These are phyloP conservation scores for Scaptomyza pallida DNA, from an alignment of 1,140 invertebrate genomes.

Conservation along the genomic window DNA sequence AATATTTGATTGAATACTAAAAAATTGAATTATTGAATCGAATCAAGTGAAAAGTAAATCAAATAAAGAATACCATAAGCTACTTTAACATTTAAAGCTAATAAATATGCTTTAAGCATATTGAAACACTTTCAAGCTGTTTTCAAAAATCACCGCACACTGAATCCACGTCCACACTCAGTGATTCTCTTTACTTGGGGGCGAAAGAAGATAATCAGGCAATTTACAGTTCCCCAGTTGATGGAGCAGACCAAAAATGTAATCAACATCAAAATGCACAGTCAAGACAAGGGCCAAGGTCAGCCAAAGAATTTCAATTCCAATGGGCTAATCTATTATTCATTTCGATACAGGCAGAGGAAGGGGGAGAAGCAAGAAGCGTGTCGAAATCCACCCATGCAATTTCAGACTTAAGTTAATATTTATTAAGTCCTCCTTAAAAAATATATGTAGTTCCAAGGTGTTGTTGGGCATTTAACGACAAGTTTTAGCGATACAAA, in stretches of 20 bases:
- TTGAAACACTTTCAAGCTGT: constrained; percentile 2
- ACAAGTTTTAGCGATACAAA: constrained; percentile 58
- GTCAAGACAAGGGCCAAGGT: constrained; percentile 64
- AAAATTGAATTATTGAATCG: too few species aligned
- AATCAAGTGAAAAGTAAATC: not conserved
- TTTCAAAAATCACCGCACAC: constrained; percentile 10
- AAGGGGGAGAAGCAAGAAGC: not conserved
- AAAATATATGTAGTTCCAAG: constrained; percentile 3
- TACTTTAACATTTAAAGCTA: not conserved
- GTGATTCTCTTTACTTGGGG: not conserved
- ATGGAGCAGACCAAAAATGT: constrained; percentile 31
- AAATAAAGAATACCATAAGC: not conserved
- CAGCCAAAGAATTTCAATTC: constrained; percentile 64
- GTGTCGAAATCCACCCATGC: not conserved
- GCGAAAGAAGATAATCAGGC: constrained; percentile 56
- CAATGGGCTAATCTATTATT: constrained; percentile 68
- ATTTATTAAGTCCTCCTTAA: constrained; percentile 10
- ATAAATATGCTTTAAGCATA: not conserved
- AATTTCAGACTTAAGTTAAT: constrained; percentile 55
- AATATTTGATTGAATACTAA: too few species aligned
- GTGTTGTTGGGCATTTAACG: constrained; percentile 8
- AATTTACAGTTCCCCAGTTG: constrained; percentile 50
- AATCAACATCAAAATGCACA: constrained; percentile 62
- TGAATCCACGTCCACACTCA: not conserved
- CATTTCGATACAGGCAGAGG: too few species aligned